phyloP scores from a whole-genome alignment of 2,797 vertebrate genomes.

The Australoheros facetus region DNA sequence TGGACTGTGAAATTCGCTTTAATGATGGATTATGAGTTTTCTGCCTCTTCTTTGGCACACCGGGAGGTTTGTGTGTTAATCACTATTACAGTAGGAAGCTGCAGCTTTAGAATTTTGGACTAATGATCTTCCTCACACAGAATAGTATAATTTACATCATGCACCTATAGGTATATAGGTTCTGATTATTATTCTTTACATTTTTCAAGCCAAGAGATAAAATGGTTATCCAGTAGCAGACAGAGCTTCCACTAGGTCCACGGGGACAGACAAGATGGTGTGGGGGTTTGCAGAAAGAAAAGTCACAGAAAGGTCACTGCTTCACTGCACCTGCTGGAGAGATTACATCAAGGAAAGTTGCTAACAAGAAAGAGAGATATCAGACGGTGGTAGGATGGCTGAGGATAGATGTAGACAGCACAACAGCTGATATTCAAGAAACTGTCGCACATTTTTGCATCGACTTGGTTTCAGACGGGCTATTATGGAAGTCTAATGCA shows the following conservation, averaged over 20 bases:
- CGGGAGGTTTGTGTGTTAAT: background rate
- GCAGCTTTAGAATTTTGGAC: background rate
- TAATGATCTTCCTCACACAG: background rate
- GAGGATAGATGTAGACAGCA: background rate
- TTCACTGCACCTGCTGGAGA: conserved; percentile 12
- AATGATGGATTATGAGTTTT: conserved; percentile 7
- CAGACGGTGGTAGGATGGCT: background rate
- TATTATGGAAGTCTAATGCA: conserved; percentile 2
- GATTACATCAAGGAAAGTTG: background rate
- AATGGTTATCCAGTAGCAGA: background rate
- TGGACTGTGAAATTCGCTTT: background rate
- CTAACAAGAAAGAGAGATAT: conserved; percentile 28
- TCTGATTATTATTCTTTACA: conserved; percentile 21
- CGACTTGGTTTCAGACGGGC: background rate
- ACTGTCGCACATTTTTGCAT: background rate
- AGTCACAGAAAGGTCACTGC: conserved; percentile 48
- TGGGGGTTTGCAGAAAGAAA: conserved; percentile 35
- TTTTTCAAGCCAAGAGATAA: conserved; percentile 35
- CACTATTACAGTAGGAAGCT: background rate
- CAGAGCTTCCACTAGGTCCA: background rate
- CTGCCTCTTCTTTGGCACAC: background rate
- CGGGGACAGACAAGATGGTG: conserved; percentile 20
- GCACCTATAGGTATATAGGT: conserved; percentile 1
- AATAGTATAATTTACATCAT: conserved; percentile 2
- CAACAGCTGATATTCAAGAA: background rate